phyloP scores from a whole-genome alignment of 1,140 invertebrate species.

The Vanessa tameamea region DNA sequence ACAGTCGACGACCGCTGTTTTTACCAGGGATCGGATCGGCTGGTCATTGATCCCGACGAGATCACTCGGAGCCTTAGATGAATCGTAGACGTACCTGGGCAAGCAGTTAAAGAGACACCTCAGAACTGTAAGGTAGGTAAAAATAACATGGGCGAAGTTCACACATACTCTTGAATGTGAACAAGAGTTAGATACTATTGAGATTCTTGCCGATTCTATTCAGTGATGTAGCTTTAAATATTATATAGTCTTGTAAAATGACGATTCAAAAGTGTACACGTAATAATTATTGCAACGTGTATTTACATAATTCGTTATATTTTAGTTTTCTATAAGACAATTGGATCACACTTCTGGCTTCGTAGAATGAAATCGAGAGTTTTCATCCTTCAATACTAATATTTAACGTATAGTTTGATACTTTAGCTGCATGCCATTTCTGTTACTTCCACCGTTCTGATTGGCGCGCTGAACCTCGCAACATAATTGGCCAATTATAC shows the following conservation, averaged over 20 bases:
- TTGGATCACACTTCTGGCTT: too few species aligned
- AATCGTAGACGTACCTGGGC: background rate
- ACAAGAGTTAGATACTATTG: too few species aligned
- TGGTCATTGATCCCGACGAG: slow-evolving; percentile 20
- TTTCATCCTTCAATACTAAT: too few species aligned
- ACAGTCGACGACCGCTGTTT: background rate
- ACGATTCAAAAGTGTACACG: too few species aligned
- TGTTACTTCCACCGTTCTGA: background rate
- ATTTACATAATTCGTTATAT: too few species aligned
- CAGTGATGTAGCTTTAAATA: too few species aligned
- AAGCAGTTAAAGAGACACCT: background rate
- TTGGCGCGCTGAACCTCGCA: background rate
- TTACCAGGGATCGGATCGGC: slow-evolving; percentile 4
- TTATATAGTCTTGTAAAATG: too few species aligned
- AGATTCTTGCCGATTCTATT: too few species aligned
- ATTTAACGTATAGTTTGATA: too few species aligned
- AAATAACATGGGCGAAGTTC: background rate
- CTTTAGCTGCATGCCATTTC: background rate
- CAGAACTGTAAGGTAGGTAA: background rate
- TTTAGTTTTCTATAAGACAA: too few species aligned
- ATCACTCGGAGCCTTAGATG: background rate
- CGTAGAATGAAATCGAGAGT: too few species aligned
- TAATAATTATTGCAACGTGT: too few species aligned
- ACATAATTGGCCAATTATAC: slow-evolving; percentile 29
- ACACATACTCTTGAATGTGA: background rate